A percentile compares a stretch with the other conserved stretches of the same genome.
Evolutionary conservation across 1,140 invertebrate genomes (phyloP).

Genomic region (Brevipalpus yothersi): DNA sequence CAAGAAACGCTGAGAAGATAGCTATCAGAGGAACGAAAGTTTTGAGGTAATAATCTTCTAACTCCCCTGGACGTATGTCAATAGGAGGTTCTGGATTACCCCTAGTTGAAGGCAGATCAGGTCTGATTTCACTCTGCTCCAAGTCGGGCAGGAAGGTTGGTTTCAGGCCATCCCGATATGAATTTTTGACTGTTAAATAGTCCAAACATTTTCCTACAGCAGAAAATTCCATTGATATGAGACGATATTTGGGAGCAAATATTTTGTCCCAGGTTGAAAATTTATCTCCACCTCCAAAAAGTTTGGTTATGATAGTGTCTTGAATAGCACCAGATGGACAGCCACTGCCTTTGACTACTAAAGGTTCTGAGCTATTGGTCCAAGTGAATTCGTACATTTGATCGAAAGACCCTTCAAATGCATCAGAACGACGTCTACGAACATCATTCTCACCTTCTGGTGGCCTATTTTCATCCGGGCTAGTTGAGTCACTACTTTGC

Average conservation of each 20-base stretch:
- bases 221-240: background rate
- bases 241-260: background rate
- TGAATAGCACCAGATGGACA: conserved; percentile 3
- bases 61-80: background rate
- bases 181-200: background rate
- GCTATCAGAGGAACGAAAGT: conserved; percentile 4
- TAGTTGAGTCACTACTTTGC: background rate
- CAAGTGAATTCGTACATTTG: conserved; percentile 4
- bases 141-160: background rate
- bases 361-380: conserved; percentile 4
- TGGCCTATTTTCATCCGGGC: background rate
- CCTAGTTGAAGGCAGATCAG: background rate
- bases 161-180: background rate
- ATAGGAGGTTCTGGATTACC: background rate
- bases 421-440: background rate
- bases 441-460: background rate
- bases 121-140: background rate
- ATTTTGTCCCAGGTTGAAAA: background rate
- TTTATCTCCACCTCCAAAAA: background rate
- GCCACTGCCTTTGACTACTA: background rate
- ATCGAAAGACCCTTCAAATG: background rate
- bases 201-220: background rate
- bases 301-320: background rate
- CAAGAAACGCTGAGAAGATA: conserved; percentile 1
- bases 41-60: background rate